Base-by-base conservation (phyloP, 1,140 invertebrate species). In the Watersipora subatra region DNA sequence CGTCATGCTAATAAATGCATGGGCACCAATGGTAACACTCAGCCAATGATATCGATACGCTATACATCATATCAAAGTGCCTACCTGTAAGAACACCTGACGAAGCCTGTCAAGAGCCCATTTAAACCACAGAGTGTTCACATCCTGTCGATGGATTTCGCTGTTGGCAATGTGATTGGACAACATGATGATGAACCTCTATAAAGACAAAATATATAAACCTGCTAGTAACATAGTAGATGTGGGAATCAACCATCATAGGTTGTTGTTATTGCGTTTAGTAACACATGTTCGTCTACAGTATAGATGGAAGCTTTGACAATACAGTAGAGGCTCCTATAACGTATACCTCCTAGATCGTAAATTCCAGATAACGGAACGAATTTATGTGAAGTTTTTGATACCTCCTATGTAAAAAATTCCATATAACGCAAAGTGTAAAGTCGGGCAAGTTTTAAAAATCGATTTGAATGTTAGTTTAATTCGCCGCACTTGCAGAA, bases 121-220 rank as follows among this genome's bases (percentile, higher is more conserved):
- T 72, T 88, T 87, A 82, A 96, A 97, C 92, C 94, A 97, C 76
- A 89, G 86, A n/a, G 92, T 96, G 75, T 92, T 90, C 73, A 89
- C 93, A 78, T 95, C 92, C 68, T 88, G 85, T 20, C 89, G 90
- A 80, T 97, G 92, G 1, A 91, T 91, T 77, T 97, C 93, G 78
- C 90, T 93, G 34, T 88, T 84, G 28, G 93, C 89, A 69, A 97
- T 84, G 83, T 97, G 93, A 80, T 98, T 94, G 0, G 93, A 95
- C 59, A 99, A 83, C 70, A 96, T 92, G 89, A 97, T 97, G 67
- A 97, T 97, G 80, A 99, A 98, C 69, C 94, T 84, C 87, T 89
- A 75, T 24, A 77, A 73, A 26, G 65, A 34, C 69, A 66, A 61
- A 22, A 17, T 55, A 55, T 17, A 17, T 55, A 22, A 55, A 55